A percentile compares a stretch with the other conserved stretches of the same genome.
phyloP scores from a whole-genome alignment of 1,140 invertebrate genomes.

The Drosophila mayri region DNA sequence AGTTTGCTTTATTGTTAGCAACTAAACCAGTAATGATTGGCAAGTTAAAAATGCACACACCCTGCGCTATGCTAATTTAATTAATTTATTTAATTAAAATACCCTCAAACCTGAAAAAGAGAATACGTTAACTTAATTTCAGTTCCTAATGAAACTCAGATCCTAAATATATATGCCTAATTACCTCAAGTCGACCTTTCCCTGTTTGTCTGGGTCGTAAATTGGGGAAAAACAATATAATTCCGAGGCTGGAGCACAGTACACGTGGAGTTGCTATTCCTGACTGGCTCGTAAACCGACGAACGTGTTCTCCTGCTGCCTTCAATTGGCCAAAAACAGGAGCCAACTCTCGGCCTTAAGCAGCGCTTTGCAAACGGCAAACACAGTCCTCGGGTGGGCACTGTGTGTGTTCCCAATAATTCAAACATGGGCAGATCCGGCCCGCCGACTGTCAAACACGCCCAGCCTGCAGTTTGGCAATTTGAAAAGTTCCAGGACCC shows the following conservation, averaged over 20 bases:
- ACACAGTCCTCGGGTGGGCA: neutral
- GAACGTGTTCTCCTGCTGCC: slow-evolving; percentile 34
- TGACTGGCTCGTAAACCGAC: slow-evolving; percentile 38
- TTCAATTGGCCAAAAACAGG: slow-evolving; percentile 21
- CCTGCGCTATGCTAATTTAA: neutral
- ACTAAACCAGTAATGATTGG: no score
- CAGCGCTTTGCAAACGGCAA: slow-evolving; percentile 4
- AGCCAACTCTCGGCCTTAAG: slow-evolving; percentile 3
- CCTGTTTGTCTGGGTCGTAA: slow-evolving; percentile 19
- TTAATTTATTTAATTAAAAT: neutral
- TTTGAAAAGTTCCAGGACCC: slow-evolving; percentile 57
- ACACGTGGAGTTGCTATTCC: slow-evolving; percentile 21
- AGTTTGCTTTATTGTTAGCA: neutral
- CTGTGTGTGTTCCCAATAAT: slow-evolving; percentile 1
- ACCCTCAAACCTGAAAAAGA: neutral
- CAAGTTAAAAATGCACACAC: neutral
- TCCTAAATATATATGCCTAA: slow-evolving; percentile 23
- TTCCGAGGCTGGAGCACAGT: slow-evolving; percentile 4
- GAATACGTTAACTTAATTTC: neutral
- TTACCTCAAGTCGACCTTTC: slow-evolving; percentile 12
- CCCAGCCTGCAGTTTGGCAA: slow-evolving; percentile 21
- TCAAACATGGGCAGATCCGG: slow-evolving; percentile 19
- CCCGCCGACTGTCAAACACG: slow-evolving; percentile 12
- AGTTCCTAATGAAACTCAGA: neutral
- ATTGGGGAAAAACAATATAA: slow-evolving; percentile 33